Base-by-base conservation (phyloP, 2,113 vertebrate genomes). In the Vimba vimba region DNA sequence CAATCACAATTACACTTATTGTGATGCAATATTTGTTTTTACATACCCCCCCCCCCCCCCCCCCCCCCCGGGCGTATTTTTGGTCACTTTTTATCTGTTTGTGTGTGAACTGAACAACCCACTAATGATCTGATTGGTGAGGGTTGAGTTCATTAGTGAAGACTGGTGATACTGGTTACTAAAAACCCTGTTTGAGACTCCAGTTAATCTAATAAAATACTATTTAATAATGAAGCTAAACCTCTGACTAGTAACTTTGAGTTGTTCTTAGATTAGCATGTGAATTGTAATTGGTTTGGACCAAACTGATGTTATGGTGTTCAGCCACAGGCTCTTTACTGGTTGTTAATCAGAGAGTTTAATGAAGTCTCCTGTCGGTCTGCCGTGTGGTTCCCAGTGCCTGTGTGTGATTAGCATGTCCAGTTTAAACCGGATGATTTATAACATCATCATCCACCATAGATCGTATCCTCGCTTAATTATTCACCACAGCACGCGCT, bases 401-500 rank as follows among this genome's bases (percentile, higher is more conserved):
- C 92, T 95, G 91, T 88, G 73, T 92, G 92, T 91, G 86, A 94
- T 95, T 94, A 93, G 33, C 50, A 68, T 27, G n/a, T 62, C 6
- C 6, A 23, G 77, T 82, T 76, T 36, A 75, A 74, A 50, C 69
- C 62, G 23, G 77, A 25, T 25, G 55, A 2, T 17, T 59, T 36
- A 19, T 4, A 73, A 39, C 52, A 39, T 43, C 23, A 33, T 43
- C 77, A 23, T 10, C 39, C 71, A 15, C 23, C 39, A 17, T 17
- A 79, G 77, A 79, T 79, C 55, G n/a, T 9, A 60, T 60, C 21
- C 12, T 50, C 12, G 12, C 47, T 50, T 50, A 3, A 50, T 50
- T 13, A 13, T 50, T 50, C 43, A 9, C 43, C 43, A 10, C 43
- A 43, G 43, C 39, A 43, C 10, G 45, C 45, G 11, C 4, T 47